Evolutionary conservation across 92 coral and sea anemone species (phyloP), one percentile per base, ranked within the genome.

Genomic region (Umimayanthus kanabou): DNA sequence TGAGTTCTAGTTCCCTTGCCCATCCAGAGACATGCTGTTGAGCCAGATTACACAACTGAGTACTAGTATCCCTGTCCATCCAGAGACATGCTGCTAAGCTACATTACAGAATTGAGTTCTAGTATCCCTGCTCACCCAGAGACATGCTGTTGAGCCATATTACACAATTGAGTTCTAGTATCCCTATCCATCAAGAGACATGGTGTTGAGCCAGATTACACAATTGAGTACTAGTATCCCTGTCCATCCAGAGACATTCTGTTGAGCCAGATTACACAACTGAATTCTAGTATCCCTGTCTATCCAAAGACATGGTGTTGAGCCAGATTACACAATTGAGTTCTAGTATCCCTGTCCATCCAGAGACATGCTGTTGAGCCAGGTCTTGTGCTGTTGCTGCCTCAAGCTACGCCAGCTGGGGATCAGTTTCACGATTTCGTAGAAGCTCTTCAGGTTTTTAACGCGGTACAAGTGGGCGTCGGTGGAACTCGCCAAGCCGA

Each of bases 401-500:
- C 37, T 33, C 37, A 33, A 33, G 2, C 37, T 33, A 33, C 37
- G 67, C 82, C 82, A 79, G 39, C 49, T 76, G 5, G 96, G 92
- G 53, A 93, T 91, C 65, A 95, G 89, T 73, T 93, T 93, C 2
- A 95, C 94, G 5, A 95, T 82, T 30, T 86, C 90, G 26, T 85
- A 80, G 65, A 95, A 82, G 18, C 90, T 93, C 55, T 86, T 86
- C 83, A 90, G 74, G 47, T 87, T 92, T 14, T 61, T 25, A 4
- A 95, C 93, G 25, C 98, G 96, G 77, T 55, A 95, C 78, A 95
- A 53, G 23, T 94, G 94, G 69, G 88, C 88, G 37, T 90, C 77
- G 0, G 96, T 82, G 6, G 93, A 88, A 29, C 92, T 89, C 11
- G 96, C 96, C 22, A 95, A 85, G 37, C 94, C 90, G 16, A 93